Percentiles rank a stretch among this genome's conserved stretches.
Conservation (phyloP, 1,140 invertebrate species). For the Ephestia elutella region DNA sequence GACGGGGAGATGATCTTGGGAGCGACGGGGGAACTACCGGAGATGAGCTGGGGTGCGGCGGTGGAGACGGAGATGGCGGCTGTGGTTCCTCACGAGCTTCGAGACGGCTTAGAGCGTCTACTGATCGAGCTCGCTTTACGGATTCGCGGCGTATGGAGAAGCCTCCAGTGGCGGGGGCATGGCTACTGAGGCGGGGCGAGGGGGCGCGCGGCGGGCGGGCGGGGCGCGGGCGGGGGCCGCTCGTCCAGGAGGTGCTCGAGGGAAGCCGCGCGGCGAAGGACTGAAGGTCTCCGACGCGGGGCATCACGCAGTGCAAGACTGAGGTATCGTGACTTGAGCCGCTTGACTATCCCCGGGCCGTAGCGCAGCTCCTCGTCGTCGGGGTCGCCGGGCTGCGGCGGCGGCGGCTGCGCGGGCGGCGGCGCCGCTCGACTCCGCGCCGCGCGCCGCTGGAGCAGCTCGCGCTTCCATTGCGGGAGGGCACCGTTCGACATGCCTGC, state of each 20-base stretch:
- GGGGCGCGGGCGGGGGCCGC: conserved; percentile 56
- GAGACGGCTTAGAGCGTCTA: conserved; percentile 83
- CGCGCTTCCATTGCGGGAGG: conserved; percentile 83
- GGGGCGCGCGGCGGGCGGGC: conserved; percentile 28
- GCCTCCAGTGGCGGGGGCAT: conserved; percentile 70
- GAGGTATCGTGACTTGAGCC: conserved; percentile 87
- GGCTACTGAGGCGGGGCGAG: conserved; percentile 57
- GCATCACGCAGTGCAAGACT: conserved; percentile 84
- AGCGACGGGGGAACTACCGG: conserved; percentile 76
- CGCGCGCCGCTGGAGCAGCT: conserved; percentile 79
- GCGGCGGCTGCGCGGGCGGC: conserved; percentile 28
- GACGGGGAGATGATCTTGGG: too few relatives aligned
- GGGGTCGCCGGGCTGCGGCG: conserved; percentile 31
- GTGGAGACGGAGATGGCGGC: conserved; percentile 44
- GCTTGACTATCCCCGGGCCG: conserved; percentile 93
- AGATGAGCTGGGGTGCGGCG: conserved; percentile 30
- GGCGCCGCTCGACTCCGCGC: conserved; percentile 36
- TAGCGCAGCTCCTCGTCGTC: conserved; percentile 86
- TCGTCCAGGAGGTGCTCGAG: conserved; percentile 89
- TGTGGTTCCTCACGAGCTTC: conserved; percentile 58
- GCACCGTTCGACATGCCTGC: conserved; percentile 61
- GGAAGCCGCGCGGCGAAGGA: conserved; percentile 86
- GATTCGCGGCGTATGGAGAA: conserved; percentile 74
- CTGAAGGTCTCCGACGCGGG: conserved; percentile 76
- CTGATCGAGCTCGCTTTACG: conserved; percentile 88